These are phyloP conservation scores for Acrocephalus scirpaceus DNA, from an alignment of 2,797 vertebrate genomes.

Conservation along the genomic window DNA sequence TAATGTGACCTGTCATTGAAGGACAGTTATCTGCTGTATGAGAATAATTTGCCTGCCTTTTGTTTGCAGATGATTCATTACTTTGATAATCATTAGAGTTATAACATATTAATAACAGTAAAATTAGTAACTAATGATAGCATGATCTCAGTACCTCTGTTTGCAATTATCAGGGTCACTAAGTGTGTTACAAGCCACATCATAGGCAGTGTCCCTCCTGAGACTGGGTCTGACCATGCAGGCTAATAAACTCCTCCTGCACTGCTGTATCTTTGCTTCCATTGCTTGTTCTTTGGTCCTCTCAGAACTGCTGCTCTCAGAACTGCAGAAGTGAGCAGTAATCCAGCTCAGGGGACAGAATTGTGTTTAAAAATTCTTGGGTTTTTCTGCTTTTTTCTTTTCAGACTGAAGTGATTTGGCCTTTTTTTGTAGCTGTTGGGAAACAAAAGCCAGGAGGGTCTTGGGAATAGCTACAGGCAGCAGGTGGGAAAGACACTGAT, in stretches of 20 bases:
- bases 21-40: neutral
- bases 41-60: neutral
- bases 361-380: accelerated
- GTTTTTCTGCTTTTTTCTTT: neutral
- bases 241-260: neutral
- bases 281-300: neutral
- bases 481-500: neutral
- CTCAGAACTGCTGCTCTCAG: neutral
- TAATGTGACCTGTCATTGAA: neutral
- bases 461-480: neutral
- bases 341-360: neutral
- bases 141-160: neutral
- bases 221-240: neutral
- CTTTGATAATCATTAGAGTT: neutral
- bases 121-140: neutral
- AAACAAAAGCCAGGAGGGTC: neutral
- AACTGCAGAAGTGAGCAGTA: neutral
- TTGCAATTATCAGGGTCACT: neutral
- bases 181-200: neutral
- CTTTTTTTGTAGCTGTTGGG: neutral
- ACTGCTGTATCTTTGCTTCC: neutral
- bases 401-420: neutral
- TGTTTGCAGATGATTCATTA: neutral
- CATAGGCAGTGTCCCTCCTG: neutral
- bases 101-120: neutral